These are phyloP conservation scores for Epizoanthus stellaris DNA, from an alignment of 92 coral and sea anemone genomes.

Conservation along the genomic window DNA sequence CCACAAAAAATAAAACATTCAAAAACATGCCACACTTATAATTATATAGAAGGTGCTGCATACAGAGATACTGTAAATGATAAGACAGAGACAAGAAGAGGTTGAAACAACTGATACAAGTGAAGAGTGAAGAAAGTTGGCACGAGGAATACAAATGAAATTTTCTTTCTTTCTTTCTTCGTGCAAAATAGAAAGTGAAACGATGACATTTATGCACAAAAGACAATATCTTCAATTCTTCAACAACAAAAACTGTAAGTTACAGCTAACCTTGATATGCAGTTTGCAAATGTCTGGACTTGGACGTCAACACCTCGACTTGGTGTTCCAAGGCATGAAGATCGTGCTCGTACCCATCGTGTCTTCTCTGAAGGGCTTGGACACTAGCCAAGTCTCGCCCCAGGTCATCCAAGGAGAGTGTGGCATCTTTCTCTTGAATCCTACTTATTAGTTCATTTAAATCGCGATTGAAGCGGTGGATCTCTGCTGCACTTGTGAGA, in stretches of 20 bases:
- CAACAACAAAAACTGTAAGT: too few species aligned
- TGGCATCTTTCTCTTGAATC: conserved; percentile 89
- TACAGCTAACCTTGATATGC: conserved; percentile 76
- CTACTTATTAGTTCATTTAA: conserved; percentile 91
- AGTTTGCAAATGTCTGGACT: conserved; percentile 76
- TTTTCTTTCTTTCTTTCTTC: too few species aligned
- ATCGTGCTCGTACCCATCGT: conserved; percentile 87
- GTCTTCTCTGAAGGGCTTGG: conserved; percentile 91
- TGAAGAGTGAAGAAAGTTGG: too few species aligned
- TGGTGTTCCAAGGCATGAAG: conserved; percentile 77
- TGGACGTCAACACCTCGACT: conserved; percentile 66
- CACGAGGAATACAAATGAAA: too few species aligned
- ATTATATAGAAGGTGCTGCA: too few species aligned
- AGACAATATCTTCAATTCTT: background rate
- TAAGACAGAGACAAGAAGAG: too few species aligned
- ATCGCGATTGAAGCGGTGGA: conserved; percentile 94
- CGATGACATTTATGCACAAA: background rate
- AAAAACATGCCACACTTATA: too few species aligned
- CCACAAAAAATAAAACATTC: too few species aligned
- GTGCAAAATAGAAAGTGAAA: too few species aligned
- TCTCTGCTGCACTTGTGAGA: conserved; percentile 92
- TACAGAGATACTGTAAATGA: too few species aligned
- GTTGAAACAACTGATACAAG: too few species aligned
- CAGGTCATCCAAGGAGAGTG: conserved; percentile 83
- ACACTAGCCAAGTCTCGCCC: conserved; percentile 94